Evolutionary conservation across 2,888 invertebrate genomes (phyloP), one percentile per base, ranked within the genome.

Genomic region (Dorcus hopei): DNA sequence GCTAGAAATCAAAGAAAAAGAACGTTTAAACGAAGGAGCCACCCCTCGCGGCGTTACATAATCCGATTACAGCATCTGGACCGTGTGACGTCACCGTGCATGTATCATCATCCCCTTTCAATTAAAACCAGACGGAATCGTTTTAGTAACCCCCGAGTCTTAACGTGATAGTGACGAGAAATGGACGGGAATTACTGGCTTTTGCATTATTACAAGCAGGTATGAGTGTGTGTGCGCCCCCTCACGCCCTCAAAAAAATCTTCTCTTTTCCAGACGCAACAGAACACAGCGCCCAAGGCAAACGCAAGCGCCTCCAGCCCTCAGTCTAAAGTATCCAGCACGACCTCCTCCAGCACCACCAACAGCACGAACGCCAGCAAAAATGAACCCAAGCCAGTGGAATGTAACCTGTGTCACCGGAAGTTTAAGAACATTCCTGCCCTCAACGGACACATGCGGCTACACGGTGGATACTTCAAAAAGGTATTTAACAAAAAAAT

Each of bases 341-440:
- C 75, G 54, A 77, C 75, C 45, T 70, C 74, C 51, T 73, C 76
- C 6, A 76, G 16, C 68, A 68, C 75, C 53, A 73, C 76, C 50
- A 74, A 68, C 65, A 75, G 69, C 65, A 80, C 79, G 54, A 68
- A 78, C 43, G 68, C 72, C 33, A 70, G 70, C 33, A 78, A 85
- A 68, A 80, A 83, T 43, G 90, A 91, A 68, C 83, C 85, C 60
- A 93, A 93, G 74, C 95, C 95, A 47, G 95, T 96, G 59, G 94
- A 95, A 78, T 97, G 97, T 80, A 94, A 93, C 79, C 84, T 97
- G 61, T 98, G 97, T 77, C 93, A 95, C 79, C 86, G 96, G 69
- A 91, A 93, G 77, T 98, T 97, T 81, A 97, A 97, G 82, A 97
- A 97, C 79, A 92, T 96, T 78, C 96, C 97, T 19, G 97, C 97